Evolutionary conservation across 2,113 vertebrate genomes (phyloP), one percentile per base, ranked within the genome.

Genomic region (Cygnus atratus): DNA sequence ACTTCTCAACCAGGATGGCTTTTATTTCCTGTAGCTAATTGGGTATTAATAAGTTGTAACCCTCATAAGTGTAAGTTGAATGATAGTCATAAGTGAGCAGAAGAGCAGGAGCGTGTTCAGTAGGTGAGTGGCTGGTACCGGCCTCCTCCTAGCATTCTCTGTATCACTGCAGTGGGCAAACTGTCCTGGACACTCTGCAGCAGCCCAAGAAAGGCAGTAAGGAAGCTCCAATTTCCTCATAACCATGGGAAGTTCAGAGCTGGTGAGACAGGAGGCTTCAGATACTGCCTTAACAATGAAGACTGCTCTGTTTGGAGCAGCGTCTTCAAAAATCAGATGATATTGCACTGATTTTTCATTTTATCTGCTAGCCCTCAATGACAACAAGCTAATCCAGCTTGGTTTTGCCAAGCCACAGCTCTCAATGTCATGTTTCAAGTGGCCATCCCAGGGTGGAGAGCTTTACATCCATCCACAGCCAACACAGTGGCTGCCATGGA

Each of bases 291-390:
- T 62, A 86, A 79, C 62, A 92, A 65, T 85, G 80, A 92, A 80
- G 86, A 80, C 72, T 92, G 90, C 82, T 87, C 91, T 89, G 50
- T 86, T 92, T 63, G 37, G 70, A 93, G 77, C 74, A 94, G 86
- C 50, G 67, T 55, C 62, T 89, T 93, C 83, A 93, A 89, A 96
- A 93, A 88, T 41, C 62, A 74, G 83, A 46, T 86, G 58, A 93
- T 84, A 90, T 88, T 43, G 8, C 65, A 65, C 37, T 73, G 57
- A 90, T 81, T 70, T 82, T 90, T 39, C 5, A 2, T 75, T 93
- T 92, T 68, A 79, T 63, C 76, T 81, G 46, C 76, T 84, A 88
- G 68, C 67, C 62, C 79, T 92, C 72, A 77, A 12, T 19, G 43
- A 94, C 75, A 91, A 59, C 33, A 88, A 92, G 59, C 59, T 86